These are phyloP conservation scores for Chymomyza amoena DNA, from an alignment of 2,888 invertebrate genomes.

Conservation along the genomic window DNA sequence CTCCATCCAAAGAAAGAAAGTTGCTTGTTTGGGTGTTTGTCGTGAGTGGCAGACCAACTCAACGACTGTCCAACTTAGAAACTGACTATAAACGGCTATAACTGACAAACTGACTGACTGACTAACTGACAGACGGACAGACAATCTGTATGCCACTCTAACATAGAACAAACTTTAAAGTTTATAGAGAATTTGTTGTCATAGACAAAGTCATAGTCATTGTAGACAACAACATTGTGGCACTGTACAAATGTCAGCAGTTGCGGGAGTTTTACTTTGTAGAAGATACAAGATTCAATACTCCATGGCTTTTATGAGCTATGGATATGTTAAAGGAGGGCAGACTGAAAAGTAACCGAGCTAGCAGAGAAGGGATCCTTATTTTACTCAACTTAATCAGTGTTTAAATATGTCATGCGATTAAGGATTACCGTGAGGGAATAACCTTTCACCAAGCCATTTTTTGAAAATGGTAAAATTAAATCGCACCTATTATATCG, in stretches of 20 bases:
- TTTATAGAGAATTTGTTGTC: slow-evolving; percentile 30
- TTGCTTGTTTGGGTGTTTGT: slow-evolving; percentile 33
- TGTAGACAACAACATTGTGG: slow-evolving; percentile 52
- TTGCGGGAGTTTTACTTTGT: slow-evolving; percentile 60
- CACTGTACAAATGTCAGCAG: slow-evolving; percentile 71
- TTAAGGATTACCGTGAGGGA: no score
- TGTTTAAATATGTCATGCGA: no score
- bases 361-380: no score
- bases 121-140: slow-evolving; percentile 27
- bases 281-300: neutral
- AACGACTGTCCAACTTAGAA: slow-evolving; percentile 24
- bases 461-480: no score
- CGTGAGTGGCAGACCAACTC: slow-evolving; percentile 55
- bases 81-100: slow-evolving; percentile 6
- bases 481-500: no score
- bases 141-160: slow-evolving; percentile 34
- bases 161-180: slow-evolving; percentile 44
- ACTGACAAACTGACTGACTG: slow-evolving; percentile 29
- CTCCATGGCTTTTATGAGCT: neutral
- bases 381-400: no score
- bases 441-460: no score
- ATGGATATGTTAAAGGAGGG: neutral
- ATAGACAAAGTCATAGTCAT: slow-evolving; percentile 15
- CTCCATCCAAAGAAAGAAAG: slow-evolving; percentile 50
- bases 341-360: no score